phyloP scores from a whole-genome alignment of 2,888 invertebrate genomes.

The Aphrophora alni region DNA sequence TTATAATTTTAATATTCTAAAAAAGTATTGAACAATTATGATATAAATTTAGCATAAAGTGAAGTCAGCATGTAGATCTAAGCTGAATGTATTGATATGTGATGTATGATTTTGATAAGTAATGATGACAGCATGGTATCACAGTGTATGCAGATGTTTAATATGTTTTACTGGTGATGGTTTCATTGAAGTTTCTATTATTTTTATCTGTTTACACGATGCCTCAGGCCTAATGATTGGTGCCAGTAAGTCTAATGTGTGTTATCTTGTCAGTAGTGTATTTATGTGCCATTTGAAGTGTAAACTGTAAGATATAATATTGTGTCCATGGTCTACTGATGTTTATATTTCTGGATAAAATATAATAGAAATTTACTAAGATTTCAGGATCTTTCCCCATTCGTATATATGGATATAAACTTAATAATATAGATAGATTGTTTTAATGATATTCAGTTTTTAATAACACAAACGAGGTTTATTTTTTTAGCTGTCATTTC shows the following conservation, averaged over 20 bases:
- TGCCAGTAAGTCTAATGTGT: constrained; percentile 55
- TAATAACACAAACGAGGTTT: too few relatives aligned
- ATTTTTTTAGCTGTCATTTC: too few relatives aligned
- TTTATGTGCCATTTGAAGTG: not conserved
- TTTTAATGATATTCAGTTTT: too few relatives aligned
- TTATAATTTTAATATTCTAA: too few relatives aligned
- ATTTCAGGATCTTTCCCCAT: too few relatives aligned
- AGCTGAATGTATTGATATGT: not conserved
- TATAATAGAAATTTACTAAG: too few relatives aligned
- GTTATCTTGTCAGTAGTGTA: not conserved
- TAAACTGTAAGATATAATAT: not conserved
- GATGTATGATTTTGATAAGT: not conserved
- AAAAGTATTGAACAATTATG: too few relatives aligned
- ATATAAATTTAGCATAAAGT: too few relatives aligned
- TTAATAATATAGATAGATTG: too few relatives aligned
- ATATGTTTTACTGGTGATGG: constrained; percentile 17
- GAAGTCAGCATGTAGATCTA: not conserved
- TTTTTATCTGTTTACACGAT: constrained; percentile 38
- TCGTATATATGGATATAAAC: too few relatives aligned
- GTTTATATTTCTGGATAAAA: too few relatives aligned
- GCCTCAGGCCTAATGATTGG: constrained; percentile 57
- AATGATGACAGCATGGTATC: not conserved
- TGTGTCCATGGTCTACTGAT: too few relatives aligned
- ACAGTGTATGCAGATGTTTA: constrained; percentile 10
- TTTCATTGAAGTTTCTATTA: constrained; percentile 26